Evolutionary conservation across 2,888 invertebrate genomes (phyloP).

Genomic region (Orgyia antiqua): DNA sequence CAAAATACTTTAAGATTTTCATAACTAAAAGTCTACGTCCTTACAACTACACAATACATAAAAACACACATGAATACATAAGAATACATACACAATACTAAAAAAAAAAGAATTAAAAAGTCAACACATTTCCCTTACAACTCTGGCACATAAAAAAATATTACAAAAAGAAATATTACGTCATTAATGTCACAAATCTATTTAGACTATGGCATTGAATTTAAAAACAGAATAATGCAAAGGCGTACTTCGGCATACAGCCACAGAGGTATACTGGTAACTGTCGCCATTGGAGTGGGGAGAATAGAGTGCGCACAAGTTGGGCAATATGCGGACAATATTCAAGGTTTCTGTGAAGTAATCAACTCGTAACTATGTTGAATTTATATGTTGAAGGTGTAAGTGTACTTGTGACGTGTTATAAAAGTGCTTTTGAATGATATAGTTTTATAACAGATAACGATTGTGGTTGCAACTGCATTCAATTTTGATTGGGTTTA

Average conservation of each 20-base stretch:
- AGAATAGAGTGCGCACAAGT: slow-evolving; percentile 13
- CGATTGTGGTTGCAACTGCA: too few relatives aligned
- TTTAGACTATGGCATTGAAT: not conserved
- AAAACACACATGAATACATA: slow-evolving; percentile 2
- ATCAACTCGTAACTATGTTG: slow-evolving; percentile 1
- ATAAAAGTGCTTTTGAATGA: not conserved
- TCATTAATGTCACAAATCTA: slow-evolving; percentile 9
- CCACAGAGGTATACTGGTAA: slow-evolving; percentile 15
- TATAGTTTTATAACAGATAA: too few relatives aligned
- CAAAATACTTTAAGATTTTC: too few relatives aligned
- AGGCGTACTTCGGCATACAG: slow-evolving; percentile 16
- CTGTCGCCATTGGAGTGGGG: slow-evolving; percentile 7
- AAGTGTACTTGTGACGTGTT: not conserved
- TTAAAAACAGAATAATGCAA: slow-evolving; percentile 1
- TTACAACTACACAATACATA: slow-evolving; percentile 1
- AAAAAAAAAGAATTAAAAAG: not conserved
- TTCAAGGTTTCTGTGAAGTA: slow-evolving; percentile 17
- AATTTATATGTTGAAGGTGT: not conserved
- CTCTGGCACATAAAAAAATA: not conserved
- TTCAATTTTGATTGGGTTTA: too few relatives aligned
- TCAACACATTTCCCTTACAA: not conserved
- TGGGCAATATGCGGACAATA: slow-evolving; percentile 19
- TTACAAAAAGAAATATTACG: slow-evolving; percentile 1
- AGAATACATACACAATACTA: slow-evolving; percentile 1
- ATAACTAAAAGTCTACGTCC: too few relatives aligned